A percentile compares a stretch with the other conserved stretches of the same genome.
Conservation (phyloP, 2,888 invertebrate species). For the Agrypnus murinus region DNA sequence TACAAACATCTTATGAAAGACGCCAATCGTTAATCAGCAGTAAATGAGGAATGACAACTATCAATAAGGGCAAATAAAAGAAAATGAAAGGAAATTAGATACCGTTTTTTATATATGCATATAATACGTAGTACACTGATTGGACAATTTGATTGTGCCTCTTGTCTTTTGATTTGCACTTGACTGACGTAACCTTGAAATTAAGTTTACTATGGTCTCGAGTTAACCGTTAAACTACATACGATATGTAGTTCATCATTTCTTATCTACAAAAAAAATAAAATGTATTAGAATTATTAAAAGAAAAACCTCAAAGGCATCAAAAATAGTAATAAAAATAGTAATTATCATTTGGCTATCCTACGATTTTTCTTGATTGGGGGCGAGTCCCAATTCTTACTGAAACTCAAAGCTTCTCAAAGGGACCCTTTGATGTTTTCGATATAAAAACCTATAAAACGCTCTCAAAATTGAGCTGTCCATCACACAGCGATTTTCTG, state of each 20-base stretch:
- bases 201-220: not conserved
- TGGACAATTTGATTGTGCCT: slow-evolving; percentile 12
- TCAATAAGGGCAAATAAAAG: slow-evolving; percentile 18
- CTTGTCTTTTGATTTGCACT: slow-evolving; percentile 2
- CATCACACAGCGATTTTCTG: not conserved
- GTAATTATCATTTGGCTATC: too few relatives aligned
- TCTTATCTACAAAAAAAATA: too few relatives aligned
- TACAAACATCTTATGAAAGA: slow-evolving; percentile 23
- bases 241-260: too few relatives aligned
- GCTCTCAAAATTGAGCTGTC: slow-evolving; percentile 12
- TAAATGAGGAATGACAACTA: slow-evolving; percentile 13
- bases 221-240: too few relatives aligned
- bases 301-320: too few relatives aligned
- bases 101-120: slow-evolving; percentile 3
- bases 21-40: slow-evolving; percentile 22
- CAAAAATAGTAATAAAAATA: too few relatives aligned
- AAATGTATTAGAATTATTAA: too few relatives aligned
- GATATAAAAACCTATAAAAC: not conserved
- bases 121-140: not conserved
- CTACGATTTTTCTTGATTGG: not conserved
- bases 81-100: slow-evolving; percentile 26
- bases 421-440: too few relatives aligned
- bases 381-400: not conserved
- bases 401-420: too few relatives aligned
- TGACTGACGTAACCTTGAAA: not conserved